Percentiles rank a stretch among this genome's conserved stretches.
These are phyloP conservation scores for Melieria picta DNA, from an alignment of 2,888 invertebrate species.

Conservation along the genomic window DNA sequence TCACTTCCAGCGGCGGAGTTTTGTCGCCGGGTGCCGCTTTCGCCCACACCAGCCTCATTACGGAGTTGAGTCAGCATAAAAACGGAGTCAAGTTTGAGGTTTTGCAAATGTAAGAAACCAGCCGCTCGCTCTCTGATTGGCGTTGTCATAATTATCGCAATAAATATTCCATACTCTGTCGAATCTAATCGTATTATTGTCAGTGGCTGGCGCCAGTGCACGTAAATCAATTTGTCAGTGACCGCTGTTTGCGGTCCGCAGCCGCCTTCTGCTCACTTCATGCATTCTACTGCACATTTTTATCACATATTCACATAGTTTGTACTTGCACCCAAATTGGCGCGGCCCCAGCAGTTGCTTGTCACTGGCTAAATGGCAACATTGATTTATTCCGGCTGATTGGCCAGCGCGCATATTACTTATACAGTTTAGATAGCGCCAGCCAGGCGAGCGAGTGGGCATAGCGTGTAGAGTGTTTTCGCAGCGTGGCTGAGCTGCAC, in stretches of 20 bases:
- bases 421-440: no score
- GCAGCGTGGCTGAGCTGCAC: no score
- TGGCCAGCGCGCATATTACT: slow-evolving; percentile 4
- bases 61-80: slow-evolving; percentile 71
- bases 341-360: neutral
- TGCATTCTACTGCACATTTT: no score
- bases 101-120: slow-evolving; percentile 3
- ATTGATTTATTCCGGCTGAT: slow-evolving; percentile 34
- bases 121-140: neutral
- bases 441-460: no score
- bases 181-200: slow-evolving; percentile 22
- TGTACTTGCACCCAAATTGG: no score
- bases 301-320: no score
- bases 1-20: slow-evolving; percentile 74
- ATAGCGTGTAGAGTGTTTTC: no score
- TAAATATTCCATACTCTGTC: neutral
- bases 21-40: slow-evolving; percentile 86
- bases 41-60: slow-evolving; percentile 77
- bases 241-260: neutral
- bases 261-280: no score
- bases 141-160: neutral
- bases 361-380: slow-evolving; percentile 28
- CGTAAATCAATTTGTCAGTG: slow-evolving; percentile 21
- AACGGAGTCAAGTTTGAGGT: slow-evolving; percentile 76
- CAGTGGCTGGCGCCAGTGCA: slow-evolving; percentile 28